Evolutionary conservation across 2,888 invertebrate species (phyloP), one percentile per base, ranked within the genome.

Genomic region (Agrenia bidenticulata): DNA sequence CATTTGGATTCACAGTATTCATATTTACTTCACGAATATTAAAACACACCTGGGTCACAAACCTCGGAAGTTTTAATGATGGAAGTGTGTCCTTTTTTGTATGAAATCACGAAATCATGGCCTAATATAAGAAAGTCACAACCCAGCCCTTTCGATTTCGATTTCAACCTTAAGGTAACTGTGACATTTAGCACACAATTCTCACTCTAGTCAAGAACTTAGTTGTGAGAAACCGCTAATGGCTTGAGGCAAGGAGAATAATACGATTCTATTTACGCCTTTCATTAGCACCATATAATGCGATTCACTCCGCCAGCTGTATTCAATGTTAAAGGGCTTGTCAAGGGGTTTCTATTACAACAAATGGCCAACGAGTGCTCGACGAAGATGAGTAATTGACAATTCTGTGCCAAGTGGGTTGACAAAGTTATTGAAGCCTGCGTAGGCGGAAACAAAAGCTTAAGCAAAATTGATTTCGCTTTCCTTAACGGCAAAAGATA

Each of bases 331-430:
- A 5, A 17, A 17, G 19, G n/a, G 15, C 45, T n/a, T 45, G 45
- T 45, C 45, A 45, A 45, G 45, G 5, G 45, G 19, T 45, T n/a
- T 17, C 45, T 45, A 15, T 45, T 45, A 5, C 51, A 24, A 51
- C 32, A 4, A 32, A 32, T 11, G 5, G 4, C 32, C 32, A 32
- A 32, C 32, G 5, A 7, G n/a, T 32, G 4, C 11, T 32, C 11
- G 19, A 15, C 19, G 51, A 51, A 17, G 21, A 51, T 51, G 51
- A 51, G 13, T 51, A 24, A 51, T 51, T 23, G 51, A 51, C 19
- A n/a, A 45, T 45, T 45, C 19, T 45, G n/a, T 45, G 45, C 45
- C 51, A 51, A 51, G 51, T 51, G 51, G 51, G 51, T 24, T 23
- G 23, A 23, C 24, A 23, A 5, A 45, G 4, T 15, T 4, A 9